Conservation (phyloP, 2,797 vertebrate species). For the Lacerta viridis region DNA sequence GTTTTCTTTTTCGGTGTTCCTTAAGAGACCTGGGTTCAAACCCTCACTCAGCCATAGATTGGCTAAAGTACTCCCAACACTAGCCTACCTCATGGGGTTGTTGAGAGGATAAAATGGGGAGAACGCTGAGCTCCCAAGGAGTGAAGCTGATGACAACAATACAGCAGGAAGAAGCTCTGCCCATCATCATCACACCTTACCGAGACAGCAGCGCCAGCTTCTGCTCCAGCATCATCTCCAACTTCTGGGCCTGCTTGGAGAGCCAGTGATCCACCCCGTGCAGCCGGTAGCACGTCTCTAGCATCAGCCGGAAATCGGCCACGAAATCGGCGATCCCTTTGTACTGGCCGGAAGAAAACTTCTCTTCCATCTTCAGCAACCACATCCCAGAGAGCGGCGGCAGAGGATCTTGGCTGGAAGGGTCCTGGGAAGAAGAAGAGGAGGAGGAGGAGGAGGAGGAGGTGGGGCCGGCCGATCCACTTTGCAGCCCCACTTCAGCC, state of each 20-base stretch:
- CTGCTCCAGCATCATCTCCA: slow-evolving; percentile 97
- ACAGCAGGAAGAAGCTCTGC: slow-evolving; percentile 40
- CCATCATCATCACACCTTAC: slow-evolving; percentile 76
- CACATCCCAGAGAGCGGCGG: slow-evolving; percentile 79
- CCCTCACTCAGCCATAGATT: no score
- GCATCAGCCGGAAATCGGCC: slow-evolving; percentile 93
- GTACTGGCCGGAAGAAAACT: slow-evolving; percentile 89
- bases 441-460: no score
- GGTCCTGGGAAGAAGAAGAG: no score
- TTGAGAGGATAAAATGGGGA: no score
- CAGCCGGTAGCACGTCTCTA: slow-evolving; percentile 93
- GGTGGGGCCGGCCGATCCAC: slow-evolving; percentile 20
- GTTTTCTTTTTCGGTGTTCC: neutral
- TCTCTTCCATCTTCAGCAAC: slow-evolving; percentile 91
- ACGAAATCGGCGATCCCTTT: slow-evolving; percentile 92
- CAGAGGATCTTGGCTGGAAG: slow-evolving; percentile 21
- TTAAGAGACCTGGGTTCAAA: no score
- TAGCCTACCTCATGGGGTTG: no score
- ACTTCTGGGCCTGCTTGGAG: slow-evolving; percentile 95
- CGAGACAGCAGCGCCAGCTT: slow-evolving; percentile 94
- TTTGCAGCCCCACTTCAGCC: slow-evolving; percentile 34
- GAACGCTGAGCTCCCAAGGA: neutral
- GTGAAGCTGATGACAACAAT: neutral
- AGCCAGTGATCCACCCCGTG: slow-evolving; percentile 97
- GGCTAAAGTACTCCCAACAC: no score